A percentile compares a stretch with the other conserved stretches of the same genome.
Evolutionary conservation across 2,797 vertebrate species (phyloP).

Genomic region (Acanthurus lineatus): DNA sequence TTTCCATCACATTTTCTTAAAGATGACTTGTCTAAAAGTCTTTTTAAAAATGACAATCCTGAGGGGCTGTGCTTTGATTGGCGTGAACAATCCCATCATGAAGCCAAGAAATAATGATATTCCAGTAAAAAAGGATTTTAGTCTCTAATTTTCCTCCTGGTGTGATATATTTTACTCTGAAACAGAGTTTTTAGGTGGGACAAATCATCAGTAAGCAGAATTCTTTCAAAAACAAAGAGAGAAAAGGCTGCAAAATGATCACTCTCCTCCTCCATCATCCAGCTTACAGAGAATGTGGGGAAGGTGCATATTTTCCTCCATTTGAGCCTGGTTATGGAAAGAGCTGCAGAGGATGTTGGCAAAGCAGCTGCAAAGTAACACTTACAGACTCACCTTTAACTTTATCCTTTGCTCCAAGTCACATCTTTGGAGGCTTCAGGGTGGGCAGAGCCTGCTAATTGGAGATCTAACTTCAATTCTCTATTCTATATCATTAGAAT

Average conservation of each 20-base stretch:
- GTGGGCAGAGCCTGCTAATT: no score
- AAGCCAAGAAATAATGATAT: conserved; percentile 13
- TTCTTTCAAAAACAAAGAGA: neutral
- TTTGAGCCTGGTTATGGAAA: conserved; percentile 7
- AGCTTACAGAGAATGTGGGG: conserved; percentile 6
- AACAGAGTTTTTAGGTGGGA: neutral
- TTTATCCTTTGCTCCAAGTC: no score
- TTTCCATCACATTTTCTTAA: conserved; percentile 23
- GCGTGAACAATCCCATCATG: neutral
- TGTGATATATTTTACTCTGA: conserved; percentile 1
- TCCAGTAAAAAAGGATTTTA: conserved; percentile 4
- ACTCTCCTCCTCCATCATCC: neutral
- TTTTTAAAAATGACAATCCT: conserved; percentile 13
- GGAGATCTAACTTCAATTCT: no score
- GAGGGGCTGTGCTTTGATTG: neutral
- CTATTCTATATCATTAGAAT: no score
- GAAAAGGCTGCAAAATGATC: neutral
- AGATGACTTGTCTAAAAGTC: conserved; percentile 18
- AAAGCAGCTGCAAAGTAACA: conserved; percentile 17
- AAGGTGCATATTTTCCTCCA: neutral
- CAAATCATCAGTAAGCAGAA: conserved; percentile 4
- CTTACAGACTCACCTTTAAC: no score
- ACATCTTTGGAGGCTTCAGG: no score
- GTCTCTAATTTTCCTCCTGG: neutral
- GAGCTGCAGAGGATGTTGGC: conserved; percentile 13